Evolutionary conservation across 2,888 invertebrate species (phyloP), one percentile per base, ranked within the genome.

Genomic region (Rhodophaea formosa): DNA sequence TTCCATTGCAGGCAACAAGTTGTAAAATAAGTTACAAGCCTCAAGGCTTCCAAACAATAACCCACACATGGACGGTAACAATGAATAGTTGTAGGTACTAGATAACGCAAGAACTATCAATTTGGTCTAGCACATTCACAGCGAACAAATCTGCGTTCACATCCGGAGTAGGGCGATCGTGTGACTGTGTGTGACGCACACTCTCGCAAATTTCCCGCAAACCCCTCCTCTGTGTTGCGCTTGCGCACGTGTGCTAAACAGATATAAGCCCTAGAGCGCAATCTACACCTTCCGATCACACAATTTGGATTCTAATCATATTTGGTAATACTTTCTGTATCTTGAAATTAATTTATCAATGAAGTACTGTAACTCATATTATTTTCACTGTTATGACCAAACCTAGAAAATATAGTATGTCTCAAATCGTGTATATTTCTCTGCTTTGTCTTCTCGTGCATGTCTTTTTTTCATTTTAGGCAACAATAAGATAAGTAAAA

Each of bases 71-170:
- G 61, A 62, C 64, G 64, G 59, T 63, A 69, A 77, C 77, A 79
- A 80, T 74, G 71, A 74, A 69, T 69, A 72, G 66, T 71, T 68
- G 68, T 70, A 32, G 39, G 62, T 58, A 39, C 62, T 68, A 84
- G 84, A 84, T 84, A 86, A 82, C 78, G 79, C 74, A 75, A 77
- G 78, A 79, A 69, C 79, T 86, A 86, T 88, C 83, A 84, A 82
- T 86, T 85, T 80, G 76, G 87, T 83, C 83, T 87, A 88, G 86
- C 73, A 82, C 79, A 83, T 85, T 86, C 86, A 83, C 84, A 82
- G 72, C 81, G 70, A 78, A 82, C 81, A 82, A 88, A 86, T 87
- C 87, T 86, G 85, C 79, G 84, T 76, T 84, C 78, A 82, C 86
- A 89, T 91, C 90, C 90, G 87, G 88, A 90, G 85, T 82, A 84